A percentile compares a stretch with the other conserved stretches of the same genome.
Conservation (phyloP, 2,888 invertebrate species). For the Drymonia ruficornis region DNA sequence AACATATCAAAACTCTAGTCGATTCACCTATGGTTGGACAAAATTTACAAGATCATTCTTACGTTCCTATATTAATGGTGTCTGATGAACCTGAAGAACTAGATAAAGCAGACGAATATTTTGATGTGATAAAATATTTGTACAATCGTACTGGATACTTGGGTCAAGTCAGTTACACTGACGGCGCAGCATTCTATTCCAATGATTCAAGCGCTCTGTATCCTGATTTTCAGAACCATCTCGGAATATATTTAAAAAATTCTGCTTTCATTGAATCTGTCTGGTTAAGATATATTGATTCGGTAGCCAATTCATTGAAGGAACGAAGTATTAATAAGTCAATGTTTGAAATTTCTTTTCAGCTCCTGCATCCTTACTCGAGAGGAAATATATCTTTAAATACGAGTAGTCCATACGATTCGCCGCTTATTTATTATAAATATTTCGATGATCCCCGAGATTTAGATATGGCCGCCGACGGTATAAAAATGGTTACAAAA, state of each 20-base stretch:
- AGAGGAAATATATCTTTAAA: slow-evolving; percentile 27
- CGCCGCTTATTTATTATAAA: slow-evolving; percentile 24
- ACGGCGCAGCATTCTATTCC: slow-evolving; percentile 27
- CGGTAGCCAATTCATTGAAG: slow-evolving; percentile 19
- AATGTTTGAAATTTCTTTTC: slow-evolving; percentile 18
- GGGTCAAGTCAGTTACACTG: slow-evolving; percentile 12
- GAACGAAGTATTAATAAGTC: slow-evolving; percentile 14
- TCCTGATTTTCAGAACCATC: slow-evolving; percentile 26
- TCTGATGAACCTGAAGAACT: slow-evolving; percentile 13
- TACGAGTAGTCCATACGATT: slow-evolving; percentile 22
- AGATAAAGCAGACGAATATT: slow-evolving; percentile 8
- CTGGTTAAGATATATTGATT: slow-evolving; percentile 13
- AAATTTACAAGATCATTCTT: slow-evolving; percentile 69
- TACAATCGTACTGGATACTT: slow-evolving; percentile 16
- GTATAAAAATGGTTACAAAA: slow-evolving; percentile 21
- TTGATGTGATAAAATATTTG: slow-evolving; percentile 18
- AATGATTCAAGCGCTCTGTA: slow-evolving; percentile 4
- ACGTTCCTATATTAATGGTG: slow-evolving; percentile 15
- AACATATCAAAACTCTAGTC: slow-evolving; percentile 49
- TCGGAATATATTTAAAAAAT: slow-evolving; percentile 16
- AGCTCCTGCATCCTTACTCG: slow-evolving; percentile 31
- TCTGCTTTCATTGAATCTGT: slow-evolving; percentile 9
- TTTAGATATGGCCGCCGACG: slow-evolving; percentile 15
- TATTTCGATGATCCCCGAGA: slow-evolving; percentile 26
- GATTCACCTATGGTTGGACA: slow-evolving; percentile 63